phyloP scores from a whole-genome alignment of 2,113 vertebrate genomes.

The Tretioscincus oriximinensis region DNA sequence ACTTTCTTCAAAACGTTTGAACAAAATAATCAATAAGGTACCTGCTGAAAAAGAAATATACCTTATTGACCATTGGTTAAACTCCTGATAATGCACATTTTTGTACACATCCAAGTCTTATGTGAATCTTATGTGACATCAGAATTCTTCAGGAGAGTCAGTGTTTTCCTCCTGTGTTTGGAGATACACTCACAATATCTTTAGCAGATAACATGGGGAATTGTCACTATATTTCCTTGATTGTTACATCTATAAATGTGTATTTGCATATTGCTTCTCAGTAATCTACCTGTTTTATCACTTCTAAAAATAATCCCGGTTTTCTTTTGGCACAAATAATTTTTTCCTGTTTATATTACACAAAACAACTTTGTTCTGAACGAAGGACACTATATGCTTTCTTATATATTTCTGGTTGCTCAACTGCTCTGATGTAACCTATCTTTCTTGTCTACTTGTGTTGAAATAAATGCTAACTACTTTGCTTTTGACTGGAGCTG shows the following conservation, averaged over 20 bases:
- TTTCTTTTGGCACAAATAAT: no score
- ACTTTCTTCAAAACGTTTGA: no score
- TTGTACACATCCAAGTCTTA: no score
- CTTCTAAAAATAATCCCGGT: no score
- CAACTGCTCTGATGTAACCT: constrained; percentile 17
- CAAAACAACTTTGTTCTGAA: not conserved
- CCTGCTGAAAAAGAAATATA: no score
- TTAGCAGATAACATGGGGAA: not conserved
- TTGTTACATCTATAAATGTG: not conserved
- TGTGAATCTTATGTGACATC: no score
- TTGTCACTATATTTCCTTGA: not conserved
- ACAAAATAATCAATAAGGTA: no score
- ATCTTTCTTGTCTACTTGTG: not conserved
- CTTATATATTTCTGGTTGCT: constrained; percentile 38
- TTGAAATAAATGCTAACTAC: constrained; percentile 51
- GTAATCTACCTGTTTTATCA: not conserved
- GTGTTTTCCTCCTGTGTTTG: no score
- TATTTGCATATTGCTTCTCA: not conserved
- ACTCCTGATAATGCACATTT: no score
- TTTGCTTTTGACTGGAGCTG: constrained; percentile 48
- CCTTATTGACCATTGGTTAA: no score
- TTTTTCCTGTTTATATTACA: no score
- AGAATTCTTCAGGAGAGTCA: no score
- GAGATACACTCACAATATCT: not conserved
- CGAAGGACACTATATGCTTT: constrained; percentile 1